Conservation (phyloP, 2,888 invertebrate genomes). For the Cheilosia impressa region DNA sequence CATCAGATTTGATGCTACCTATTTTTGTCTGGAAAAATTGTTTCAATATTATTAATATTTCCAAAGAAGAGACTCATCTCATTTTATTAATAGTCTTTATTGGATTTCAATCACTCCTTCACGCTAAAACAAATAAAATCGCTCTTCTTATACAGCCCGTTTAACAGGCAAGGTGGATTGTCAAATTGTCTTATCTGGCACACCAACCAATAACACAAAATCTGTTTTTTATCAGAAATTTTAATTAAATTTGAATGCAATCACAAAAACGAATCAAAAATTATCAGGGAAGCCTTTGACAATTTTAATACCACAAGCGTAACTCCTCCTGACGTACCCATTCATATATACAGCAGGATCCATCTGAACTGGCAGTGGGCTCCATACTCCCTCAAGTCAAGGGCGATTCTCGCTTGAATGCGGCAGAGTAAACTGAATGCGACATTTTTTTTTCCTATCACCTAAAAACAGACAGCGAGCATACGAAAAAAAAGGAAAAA, state of each 20-base stretch:
- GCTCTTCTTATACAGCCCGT: background rate
- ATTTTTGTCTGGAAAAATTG: background rate
- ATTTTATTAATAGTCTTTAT: background rate
- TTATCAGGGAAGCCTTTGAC: conserved; percentile 62
- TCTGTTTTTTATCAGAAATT: conserved; percentile 51
- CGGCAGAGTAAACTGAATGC: conserved; percentile 59
- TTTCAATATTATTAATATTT: background rate
- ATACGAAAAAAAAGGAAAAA: background rate
- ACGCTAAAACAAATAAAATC: conserved; percentile 20
- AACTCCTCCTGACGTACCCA: background rate
- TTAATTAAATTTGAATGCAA: conserved; percentile 72
- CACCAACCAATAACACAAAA: conserved; percentile 2
- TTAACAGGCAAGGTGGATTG: too few species aligned
- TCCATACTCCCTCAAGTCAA: conserved; percentile 41
- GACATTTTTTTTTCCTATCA: conserved; percentile 51
- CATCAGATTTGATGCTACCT: too few species aligned
- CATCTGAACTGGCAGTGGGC: conserved; percentile 9
- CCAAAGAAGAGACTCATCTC: background rate
- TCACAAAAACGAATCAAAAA: conserved; percentile 66
- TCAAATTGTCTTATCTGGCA: conserved; percentile 35
- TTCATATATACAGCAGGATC: background rate
- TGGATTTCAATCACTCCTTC: background rate
- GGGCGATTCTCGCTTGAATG: conserved; percentile 62
- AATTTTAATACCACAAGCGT: conserved; percentile 50
- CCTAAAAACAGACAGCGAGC: conserved; percentile 10